Evolutionary conservation across 2,888 invertebrate species (phyloP), one percentile per base, ranked within the genome.

Genomic region (Zygothrica quintamaculata): DNA sequence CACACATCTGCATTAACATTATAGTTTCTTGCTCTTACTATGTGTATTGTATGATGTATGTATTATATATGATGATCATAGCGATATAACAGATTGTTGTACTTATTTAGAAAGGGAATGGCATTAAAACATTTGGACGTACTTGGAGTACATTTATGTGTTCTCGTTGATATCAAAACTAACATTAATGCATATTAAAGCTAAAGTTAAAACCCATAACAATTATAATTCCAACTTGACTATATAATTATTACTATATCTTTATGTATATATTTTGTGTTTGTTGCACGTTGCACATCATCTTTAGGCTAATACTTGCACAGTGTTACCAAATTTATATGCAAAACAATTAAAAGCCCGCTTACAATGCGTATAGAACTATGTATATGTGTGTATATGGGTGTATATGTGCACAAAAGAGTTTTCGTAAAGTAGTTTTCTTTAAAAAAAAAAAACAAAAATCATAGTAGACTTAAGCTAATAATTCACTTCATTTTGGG

Each of bases 141-240:
- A 29, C 64, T 56, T 52, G 51, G 43, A 52, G 56, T 64, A 34
- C 46, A 26, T 18, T 22, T 34, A 18, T 22, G 36, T 46, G 48
- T 67, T 59, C 68, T 52, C 42, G 60, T 22, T 65, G 59, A 65
- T 61, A 61, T 74, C 62, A 42, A 64, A 64, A 67, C 53, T 65
- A 61, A 25, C 65, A 73, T 61, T 51, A 57, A 69, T 61, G 57
- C 47, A 55, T 48, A 22, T 67, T 34, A 61, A 55, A 74, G 52
- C 66, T 74, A 70, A 67, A 74, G 52, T 70, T 74, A 70, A 67
- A 75, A 50, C 60, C 70, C 62, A 62, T 46, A 67, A 74, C 52
- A 74, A 70, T 74, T 66, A 74, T 70, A 66, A 74, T 67, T 5
- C 59, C 57, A 42, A 44, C 43, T 46, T 39, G 48, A 44, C 51